phyloP scores from a whole-genome alignment of 2,113 vertebrate species.

The Pyrgilauda ruficollis region DNA sequence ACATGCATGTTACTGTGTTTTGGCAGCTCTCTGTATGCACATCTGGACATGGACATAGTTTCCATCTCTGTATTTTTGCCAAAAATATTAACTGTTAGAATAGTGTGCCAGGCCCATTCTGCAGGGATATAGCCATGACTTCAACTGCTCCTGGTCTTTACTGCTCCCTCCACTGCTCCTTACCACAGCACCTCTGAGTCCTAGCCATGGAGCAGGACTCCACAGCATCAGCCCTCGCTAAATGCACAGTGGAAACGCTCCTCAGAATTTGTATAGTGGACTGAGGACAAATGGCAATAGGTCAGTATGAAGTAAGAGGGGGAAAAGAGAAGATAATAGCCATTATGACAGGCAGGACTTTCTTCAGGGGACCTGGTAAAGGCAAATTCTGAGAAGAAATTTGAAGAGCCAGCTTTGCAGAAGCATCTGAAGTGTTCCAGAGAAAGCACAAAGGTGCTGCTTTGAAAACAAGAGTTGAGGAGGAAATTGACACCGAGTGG shows the following conservation, averaged over 20 bases:
- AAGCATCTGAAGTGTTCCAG: background rate
- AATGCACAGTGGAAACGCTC: background rate
- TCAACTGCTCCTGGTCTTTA: background rate
- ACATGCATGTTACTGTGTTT: background rate
- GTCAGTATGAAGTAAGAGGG: background rate
- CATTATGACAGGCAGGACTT: background rate
- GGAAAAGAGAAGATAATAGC: background rate
- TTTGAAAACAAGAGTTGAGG: background rate
- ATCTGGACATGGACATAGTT: conserved; percentile 35
- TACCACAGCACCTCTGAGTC: background rate
- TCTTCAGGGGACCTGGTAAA: background rate
- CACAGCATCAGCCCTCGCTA: background rate
- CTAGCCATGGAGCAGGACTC: background rate
- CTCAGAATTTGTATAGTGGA: background rate
- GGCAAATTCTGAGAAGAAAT: background rate
- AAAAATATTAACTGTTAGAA: conserved; percentile 27
- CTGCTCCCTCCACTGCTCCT: background rate
- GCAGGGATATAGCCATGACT: background rate
- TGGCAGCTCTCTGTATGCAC: conserved; percentile 32
- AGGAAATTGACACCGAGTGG: background rate
- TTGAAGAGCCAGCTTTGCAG: background rate
- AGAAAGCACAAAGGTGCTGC: background rate
- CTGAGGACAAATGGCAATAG: background rate
- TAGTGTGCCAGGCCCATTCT: background rate
- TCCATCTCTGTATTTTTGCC: conserved; percentile 33